Evolutionary conservation across 2,888 invertebrate species (phyloP), one percentile per base, ranked within the genome.

Genomic region (Phaedon cochleariae): DNA sequence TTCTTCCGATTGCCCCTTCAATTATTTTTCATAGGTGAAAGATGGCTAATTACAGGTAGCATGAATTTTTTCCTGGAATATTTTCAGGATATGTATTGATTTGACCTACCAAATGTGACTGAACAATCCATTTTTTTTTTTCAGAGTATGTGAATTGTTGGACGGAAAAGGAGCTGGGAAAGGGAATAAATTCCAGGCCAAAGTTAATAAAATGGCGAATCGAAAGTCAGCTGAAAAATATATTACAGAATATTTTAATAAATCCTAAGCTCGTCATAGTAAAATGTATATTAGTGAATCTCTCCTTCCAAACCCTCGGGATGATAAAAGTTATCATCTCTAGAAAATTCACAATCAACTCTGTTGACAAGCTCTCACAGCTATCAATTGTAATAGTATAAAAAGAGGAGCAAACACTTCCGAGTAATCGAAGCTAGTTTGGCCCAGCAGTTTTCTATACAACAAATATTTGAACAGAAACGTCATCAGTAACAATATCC

Each of bases 361-460:
- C 82, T 89, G 81, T 83, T 97, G 96, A 84, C 97, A 97, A 48
- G 97, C 97, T 79, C 96, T 88, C 60, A 97, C 92, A 72, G 97
- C 95, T 74, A 97, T 90, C 66, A 97, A 85, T 81, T 96, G 95
- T 60, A 97, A 85, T 61, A 97, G 85, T 72, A 97, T 94, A 82
- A 96, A 97, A 58, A 97, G 86, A 17, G 97, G 96, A 49, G 96
- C 93, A 85, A 96, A 91, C 2, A 97, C 93, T 86, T 97, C 97
- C 64, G 96, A 95, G 80, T 92, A 96, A 79, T 95, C 95, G 70
- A 95, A 88, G 31, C 88, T 89, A 49, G 91, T 90, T 79, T 92
- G 91, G 6, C 93, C 94, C 75, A 92, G 90, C 55, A 97, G 84
- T 82, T 94, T 96, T 80, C 93, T 90, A 83, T 96, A 97, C 59